phyloP scores from a whole-genome alignment of 2,113 vertebrate genomes.

The Actinemys pallida region DNA sequence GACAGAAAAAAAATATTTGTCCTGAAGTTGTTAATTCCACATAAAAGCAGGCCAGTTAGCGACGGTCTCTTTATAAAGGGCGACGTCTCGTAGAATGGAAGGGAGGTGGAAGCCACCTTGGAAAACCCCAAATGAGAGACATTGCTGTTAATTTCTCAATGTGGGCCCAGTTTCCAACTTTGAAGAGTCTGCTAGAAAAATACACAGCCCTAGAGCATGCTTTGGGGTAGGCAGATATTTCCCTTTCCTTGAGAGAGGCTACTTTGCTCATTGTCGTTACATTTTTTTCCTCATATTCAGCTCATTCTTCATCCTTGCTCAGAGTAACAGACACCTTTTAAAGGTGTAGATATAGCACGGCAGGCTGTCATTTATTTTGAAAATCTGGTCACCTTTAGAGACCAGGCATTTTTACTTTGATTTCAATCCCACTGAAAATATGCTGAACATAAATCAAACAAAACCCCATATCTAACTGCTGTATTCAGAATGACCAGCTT shows the following conservation, averaged over 20 bases:
- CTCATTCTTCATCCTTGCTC: not conserved
- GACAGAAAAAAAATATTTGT: not conserved
- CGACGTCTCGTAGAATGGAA: not conserved
- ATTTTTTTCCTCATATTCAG: not conserved
- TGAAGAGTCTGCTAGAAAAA: not conserved
- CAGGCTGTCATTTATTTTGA: not conserved
- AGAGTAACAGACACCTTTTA: not conserved
- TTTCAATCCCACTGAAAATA: not conserved
- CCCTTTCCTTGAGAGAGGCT: fast-evolving
- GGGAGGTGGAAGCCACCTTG: not conserved
- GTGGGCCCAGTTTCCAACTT: too few relatives aligned
- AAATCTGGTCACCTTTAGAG: not conserved
- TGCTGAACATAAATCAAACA: not conserved
- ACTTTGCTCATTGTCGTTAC: not conserved
- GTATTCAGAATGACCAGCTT: not conserved
- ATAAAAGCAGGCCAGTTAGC: not conserved
- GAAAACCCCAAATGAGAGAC: not conserved
- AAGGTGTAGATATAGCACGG: not conserved
- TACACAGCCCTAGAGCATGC: fast-evolving
- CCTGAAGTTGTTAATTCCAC: not conserved
- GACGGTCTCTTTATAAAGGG: not conserved
- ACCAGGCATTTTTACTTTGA: not conserved
- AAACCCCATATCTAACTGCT: fast-evolving
- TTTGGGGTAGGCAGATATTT: not conserved
- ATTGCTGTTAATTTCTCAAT: not conserved